Evolutionary conservation across 2,888 invertebrate species (phyloP), one percentile per base, ranked within the genome.

Genomic region (Molorchus minor): DNA sequence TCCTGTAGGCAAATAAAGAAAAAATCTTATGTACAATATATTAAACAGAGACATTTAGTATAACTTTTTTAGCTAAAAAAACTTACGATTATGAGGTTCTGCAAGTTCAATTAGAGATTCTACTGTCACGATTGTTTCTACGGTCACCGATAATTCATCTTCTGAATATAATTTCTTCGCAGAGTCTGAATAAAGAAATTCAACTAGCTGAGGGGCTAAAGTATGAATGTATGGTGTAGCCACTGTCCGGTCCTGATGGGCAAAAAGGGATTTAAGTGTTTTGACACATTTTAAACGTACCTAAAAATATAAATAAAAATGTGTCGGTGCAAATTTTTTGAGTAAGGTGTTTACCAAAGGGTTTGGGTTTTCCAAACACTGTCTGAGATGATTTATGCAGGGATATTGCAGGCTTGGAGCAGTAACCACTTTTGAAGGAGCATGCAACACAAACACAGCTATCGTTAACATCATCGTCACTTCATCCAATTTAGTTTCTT

Each of bases 331-430:
- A 20, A 47, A n/a, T 5, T 10, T 30, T 3, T n/a, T 30, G 10
- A 55, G 17, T 54, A 10, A 41, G 41, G 13, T 8, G 75, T 81
- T 79, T 75, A 87, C 86, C 69, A 84, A 80, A 61, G 84, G 80
- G 76, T 88, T 86, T 36, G 86, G 83, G 59, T 86, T 87, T 73
- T 88, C 88, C 51, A 93, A 83, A 71, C 94, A 92, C 74, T 93
- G 92, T 30, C 93, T 85, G 81, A 96, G 96, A 76, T 96, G 91
- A 82, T 96, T 94, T 72, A 97, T 92, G 76, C 94, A 94, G 0
- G 95, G 94, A 80, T 93, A 94, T 78, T 94, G 92, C 52, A 97
- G 82, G 71, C 93, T 91, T 8, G 93, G 91, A 25, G 92, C 88
- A 21, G 87, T 84, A 8, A 91, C 87, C 8, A 92, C 90, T 69